Evolutionary conservation across 2,888 invertebrate genomes (phyloP), one percentile per base, ranked within the genome.

Genomic region (Scrobipalpa costella): DNA sequence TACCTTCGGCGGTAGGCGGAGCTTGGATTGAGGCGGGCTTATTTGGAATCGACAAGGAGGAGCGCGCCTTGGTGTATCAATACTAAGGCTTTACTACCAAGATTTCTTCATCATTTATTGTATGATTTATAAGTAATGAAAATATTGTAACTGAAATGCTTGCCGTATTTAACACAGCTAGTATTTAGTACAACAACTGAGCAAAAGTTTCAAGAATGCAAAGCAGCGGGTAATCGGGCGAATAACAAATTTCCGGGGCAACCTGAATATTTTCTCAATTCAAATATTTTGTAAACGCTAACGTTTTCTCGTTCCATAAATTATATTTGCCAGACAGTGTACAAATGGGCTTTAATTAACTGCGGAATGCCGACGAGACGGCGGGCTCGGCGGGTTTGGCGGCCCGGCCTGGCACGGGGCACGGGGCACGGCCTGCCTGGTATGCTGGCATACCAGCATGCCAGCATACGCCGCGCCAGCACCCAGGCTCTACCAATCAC

Each of bases 261-360:
- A 58, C 67, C 68, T 65, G 65, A 71, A 77, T 76, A 75, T 75
- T 79, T 77, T 70, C 67, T 64, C 63, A 68, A 73, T 72, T 75
- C 75, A 75, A 83, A 82, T 80, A 83, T 82, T 83, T 79, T 69
- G 70, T 71, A 76, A 79, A 75, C 70, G 73, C 71, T 75, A 67
- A 82, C 77, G 77, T 77, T 84, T 83, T 80, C 81, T 80, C 78
- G 79, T 85, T 85, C 82, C 79, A 85, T 84, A 86, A 89, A 86
- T 89, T 84, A 85, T 87, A 86, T 84, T 85, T 84, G 76, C 79
- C 79, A 86, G 87, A 87, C 86, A 85, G 83, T 85, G 81, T 87
- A 88, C 85, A 88, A 89, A 88, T 88, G 86, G 86, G 82, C 84
- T 88, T 88, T 88, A 90, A 90, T 90, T 90, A 90, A 88, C 87